Conservation (phyloP, 2,113 vertebrate species). For the Melanotaenia duboulayi region DNA sequence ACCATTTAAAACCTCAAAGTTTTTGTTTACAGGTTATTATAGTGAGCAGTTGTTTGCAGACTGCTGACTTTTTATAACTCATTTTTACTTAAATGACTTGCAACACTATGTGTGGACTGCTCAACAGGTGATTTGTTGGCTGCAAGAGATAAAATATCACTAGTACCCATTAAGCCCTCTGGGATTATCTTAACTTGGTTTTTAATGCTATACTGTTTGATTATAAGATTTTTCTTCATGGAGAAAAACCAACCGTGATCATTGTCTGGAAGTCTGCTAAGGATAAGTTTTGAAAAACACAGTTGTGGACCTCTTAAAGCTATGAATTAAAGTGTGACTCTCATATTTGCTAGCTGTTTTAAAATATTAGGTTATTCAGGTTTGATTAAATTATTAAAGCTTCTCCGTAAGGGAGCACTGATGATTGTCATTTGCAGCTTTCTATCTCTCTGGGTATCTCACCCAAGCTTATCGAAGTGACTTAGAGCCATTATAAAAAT, state of each 20-base stretch:
- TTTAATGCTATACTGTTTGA: not conserved
- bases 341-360: slow-evolving; percentile 71
- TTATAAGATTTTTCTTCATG: slow-evolving; percentile 1
- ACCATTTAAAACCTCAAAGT: too few species aligned
- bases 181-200: not conserved
- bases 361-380: slow-evolving; percentile 89
- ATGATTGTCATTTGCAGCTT: slow-evolving; percentile 93
- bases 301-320: slow-evolving; percentile 26
- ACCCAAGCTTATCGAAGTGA: slow-evolving; percentile 74
- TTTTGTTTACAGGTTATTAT: too few species aligned
- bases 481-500: slow-evolving; percentile 76
- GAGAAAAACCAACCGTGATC: slow-evolving; percentile 12
- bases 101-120: not conserved
- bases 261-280: slow-evolving; percentile 21
- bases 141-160: slow-evolving; percentile 14
- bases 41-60: not conserved
- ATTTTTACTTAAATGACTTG: not conserved
- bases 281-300: slow-evolving; percentile 52
- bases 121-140: slow-evolving; percentile 10
- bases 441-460: slow-evolving; percentile 76
- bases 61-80: not conserved
- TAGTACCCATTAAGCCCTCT: slow-evolving; percentile 13
- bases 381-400: slow-evolving; percentile 85
- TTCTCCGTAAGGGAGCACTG: slow-evolving; percentile 70
- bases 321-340: slow-evolving; percentile 62